Conservation (phyloP, 2,797 vertebrate genomes). For the Poeciliopsis turneri region DNA sequence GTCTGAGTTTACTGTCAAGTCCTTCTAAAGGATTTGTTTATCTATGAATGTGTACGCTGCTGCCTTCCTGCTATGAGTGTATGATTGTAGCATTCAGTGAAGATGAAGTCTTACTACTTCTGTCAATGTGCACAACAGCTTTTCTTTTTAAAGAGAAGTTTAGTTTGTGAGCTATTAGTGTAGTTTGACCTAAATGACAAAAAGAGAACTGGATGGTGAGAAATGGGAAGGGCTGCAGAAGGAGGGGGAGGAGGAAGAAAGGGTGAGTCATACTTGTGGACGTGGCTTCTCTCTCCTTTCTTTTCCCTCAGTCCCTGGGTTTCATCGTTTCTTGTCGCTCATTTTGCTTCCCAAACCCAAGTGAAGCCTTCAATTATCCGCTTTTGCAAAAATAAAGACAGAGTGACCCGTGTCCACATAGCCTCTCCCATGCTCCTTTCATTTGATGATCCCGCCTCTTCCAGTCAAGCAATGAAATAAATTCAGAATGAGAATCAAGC, state of each 20-base stretch:
- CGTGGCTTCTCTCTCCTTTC: slow-evolving; percentile 63
- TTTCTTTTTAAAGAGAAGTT: background rate
- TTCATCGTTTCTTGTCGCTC: slow-evolving; percentile 30
- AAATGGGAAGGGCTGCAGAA: slow-evolving; percentile 44
- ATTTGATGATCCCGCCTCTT: background rate
- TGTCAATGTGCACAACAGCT: background rate
- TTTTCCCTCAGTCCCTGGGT: slow-evolving; percentile 19
- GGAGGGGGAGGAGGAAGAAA: slow-evolving; percentile 39
- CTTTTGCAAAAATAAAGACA: slow-evolving; percentile 35
- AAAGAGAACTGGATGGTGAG: slow-evolving; percentile 30
- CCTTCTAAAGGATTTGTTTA: slow-evolving; percentile 31
- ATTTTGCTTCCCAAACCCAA: slow-evolving; percentile 48
- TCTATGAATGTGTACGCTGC: background rate
- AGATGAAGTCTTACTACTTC: background rate
- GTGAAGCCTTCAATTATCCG: slow-evolving; percentile 71
- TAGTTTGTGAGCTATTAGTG: slow-evolving; percentile 38
- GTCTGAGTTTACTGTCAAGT: slow-evolving; percentile 47
- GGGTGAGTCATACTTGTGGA: slow-evolving; percentile 75
- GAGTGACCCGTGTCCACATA: slow-evolving; percentile 13
- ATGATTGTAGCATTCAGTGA: background rate
- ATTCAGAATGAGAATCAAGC: slow-evolving; percentile 18
- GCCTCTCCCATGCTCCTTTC: slow-evolving; percentile 12
- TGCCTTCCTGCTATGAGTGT: background rate
- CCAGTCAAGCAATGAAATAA: slow-evolving; percentile 41
- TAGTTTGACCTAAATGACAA: slow-evolving; percentile 63